A percentile compares a stretch with the other conserved stretches of the same genome.
phyloP scores from a whole-genome alignment of 53 echinoderm and acorn worm species.

The Henricia sp. region DNA sequence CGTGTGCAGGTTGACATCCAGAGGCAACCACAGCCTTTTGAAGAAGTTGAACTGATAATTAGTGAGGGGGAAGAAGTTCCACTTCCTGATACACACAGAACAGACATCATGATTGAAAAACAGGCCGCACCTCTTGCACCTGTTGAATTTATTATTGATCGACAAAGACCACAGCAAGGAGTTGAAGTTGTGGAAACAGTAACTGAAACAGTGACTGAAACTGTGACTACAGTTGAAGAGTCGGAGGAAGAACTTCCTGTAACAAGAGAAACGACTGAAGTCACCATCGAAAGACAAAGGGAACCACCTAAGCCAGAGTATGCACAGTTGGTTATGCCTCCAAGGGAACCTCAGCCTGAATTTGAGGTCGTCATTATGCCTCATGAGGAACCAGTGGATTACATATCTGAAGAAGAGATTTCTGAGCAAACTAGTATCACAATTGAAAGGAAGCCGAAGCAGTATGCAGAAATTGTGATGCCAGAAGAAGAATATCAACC shows the following conservation, averaged over 20 bases:
- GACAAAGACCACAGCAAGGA: constrained; percentile 31
- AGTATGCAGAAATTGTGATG: constrained; percentile 58
- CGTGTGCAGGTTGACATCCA: constrained; percentile 22
- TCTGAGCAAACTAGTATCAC: constrained; percentile 40
- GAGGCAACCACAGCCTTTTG: constrained; percentile 15
- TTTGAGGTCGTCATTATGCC: constrained; percentile 47
- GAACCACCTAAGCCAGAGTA: constrained; percentile 49
- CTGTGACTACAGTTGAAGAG: constrained; percentile 65
- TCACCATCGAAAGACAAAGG: constrained; percentile 32
- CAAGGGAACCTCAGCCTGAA: constrained; percentile 46
- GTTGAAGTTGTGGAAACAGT: constrained; percentile 57
- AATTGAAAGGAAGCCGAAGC: constrained; percentile 45
- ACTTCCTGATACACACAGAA: constrained; percentile 27
- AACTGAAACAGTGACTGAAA: constrained; percentile 58
- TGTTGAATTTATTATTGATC: constrained; percentile 75
- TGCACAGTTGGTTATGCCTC: constrained; percentile 41
- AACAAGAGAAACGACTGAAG: constrained; percentile 26
- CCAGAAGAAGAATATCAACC: constrained; percentile 63
- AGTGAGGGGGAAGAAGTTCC: constrained; percentile 44
- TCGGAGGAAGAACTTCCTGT: constrained; percentile 57
- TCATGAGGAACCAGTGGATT: constrained; percentile 12
- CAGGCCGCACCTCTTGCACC: constrained; percentile 73
- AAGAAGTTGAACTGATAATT: constrained; percentile 39
- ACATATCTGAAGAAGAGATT: constrained; percentile 26
- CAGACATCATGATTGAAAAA: constrained; percentile 70